Conservation (phyloP, 2,888 invertebrate species). For the Miltochrista miniata region DNA sequence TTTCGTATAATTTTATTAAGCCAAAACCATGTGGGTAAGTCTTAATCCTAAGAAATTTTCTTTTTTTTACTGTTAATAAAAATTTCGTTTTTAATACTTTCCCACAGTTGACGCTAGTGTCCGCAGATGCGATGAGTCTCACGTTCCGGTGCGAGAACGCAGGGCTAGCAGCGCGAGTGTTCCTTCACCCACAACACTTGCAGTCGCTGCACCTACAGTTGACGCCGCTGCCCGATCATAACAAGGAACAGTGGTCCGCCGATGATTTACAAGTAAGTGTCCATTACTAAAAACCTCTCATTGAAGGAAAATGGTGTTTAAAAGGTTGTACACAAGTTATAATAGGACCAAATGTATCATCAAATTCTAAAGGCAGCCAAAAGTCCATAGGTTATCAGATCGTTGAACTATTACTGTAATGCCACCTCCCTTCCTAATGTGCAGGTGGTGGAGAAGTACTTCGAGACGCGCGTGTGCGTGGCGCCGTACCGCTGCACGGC, state of each 20-base stretch:
- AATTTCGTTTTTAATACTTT: too few species aligned
- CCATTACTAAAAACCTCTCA: not conserved
- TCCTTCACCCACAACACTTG: constrained; percentile 93
- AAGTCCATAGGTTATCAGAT: too few species aligned
- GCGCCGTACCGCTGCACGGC: constrained; percentile 96
- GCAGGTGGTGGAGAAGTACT: constrained; percentile 96
- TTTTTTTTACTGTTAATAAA: too few species aligned
- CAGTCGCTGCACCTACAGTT: constrained; percentile 93
- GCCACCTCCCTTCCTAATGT: too few species aligned
- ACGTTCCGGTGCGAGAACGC: constrained; percentile 94
- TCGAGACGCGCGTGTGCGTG: constrained; percentile 93
- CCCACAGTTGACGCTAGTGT: constrained; percentile 86
- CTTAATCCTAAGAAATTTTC: too few species aligned
- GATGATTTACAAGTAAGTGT: constrained; percentile 91
- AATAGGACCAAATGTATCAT: too few species aligned
- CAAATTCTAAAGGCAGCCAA: too few species aligned
- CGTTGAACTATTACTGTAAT: too few species aligned
- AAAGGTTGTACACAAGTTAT: too few species aligned
- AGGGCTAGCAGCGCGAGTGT: constrained; percentile 92
- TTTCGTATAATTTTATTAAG: too few species aligned
- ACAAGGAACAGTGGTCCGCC: constrained; percentile 92
- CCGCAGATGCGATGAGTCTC: constrained; percentile 93
- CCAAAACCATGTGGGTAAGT: too few species aligned
- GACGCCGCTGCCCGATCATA: constrained; percentile 90
- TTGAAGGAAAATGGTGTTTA: too few species aligned